Conservation (phyloP, 2,797 vertebrate species). For the Buceros bicornis region DNA sequence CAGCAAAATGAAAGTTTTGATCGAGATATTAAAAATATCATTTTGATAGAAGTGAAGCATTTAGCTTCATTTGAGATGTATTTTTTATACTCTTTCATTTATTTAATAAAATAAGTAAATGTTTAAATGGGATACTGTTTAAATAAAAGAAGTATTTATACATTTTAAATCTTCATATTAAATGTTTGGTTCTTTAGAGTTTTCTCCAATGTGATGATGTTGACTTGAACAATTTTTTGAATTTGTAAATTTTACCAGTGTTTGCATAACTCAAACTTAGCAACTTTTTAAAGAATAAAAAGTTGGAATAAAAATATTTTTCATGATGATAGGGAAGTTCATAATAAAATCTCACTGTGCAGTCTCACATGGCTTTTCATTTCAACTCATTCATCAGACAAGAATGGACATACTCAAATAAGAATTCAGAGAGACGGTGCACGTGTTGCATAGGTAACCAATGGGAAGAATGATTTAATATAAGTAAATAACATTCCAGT, state of each 20-base stretch:
- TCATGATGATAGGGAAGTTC: background rate
- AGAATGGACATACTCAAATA: background rate
- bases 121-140: background rate
- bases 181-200: background rate
- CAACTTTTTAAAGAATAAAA: background rate
- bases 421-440: background rate
- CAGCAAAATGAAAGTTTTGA: background rate
- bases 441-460: background rate
- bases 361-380: background rate
- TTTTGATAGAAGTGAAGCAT: background rate
- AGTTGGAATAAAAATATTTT: background rate
- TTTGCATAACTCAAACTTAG: background rate
- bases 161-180: background rate
- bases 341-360: background rate
- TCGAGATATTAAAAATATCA: background rate
- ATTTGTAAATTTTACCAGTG: background rate
- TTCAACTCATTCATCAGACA: background rate
- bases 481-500: background rate
- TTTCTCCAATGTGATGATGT: background rate
- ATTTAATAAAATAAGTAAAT: background rate
- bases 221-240: background rate
- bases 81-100: background rate
- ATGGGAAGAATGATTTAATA: background rate
- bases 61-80: background rate
- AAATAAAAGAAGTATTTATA: background rate